phyloP scores from a whole-genome alignment of 35 echinoderm and acorn worm species.

The Nesometra sesokonis region DNA sequence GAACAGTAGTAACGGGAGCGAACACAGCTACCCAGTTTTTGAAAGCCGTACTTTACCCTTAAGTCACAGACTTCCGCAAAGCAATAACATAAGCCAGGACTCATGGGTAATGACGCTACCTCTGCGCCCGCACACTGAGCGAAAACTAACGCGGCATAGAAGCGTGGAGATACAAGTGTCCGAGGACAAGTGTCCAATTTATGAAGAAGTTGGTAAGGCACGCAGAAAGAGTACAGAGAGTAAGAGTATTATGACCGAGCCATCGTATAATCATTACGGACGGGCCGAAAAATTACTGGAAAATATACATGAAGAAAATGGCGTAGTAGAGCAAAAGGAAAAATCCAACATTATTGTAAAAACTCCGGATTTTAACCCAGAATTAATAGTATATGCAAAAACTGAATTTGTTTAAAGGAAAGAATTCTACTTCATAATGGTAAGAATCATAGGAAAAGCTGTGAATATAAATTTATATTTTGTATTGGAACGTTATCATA shows the following conservation, averaged over 20 bases:
- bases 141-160: not conserved
- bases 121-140: not conserved
- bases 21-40: not conserved
- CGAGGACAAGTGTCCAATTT: not conserved
- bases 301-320: not conserved
- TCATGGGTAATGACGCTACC: not conserved
- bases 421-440: too few species aligned
- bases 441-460: too few species aligned
- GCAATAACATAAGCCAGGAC: not conserved
- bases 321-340: not conserved
- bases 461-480: not conserved
- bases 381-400: slow-evolving; percentile 1
- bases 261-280: not conserved
- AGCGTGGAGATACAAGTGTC: not conserved
- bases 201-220: not conserved
- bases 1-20: not conserved
- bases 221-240: not conserved
- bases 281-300: not conserved
- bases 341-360: not conserved
- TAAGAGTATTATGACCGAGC: not conserved
- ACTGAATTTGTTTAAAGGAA: not conserved
- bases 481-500: not conserved
- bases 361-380: not conserved
- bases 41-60: not conserved
- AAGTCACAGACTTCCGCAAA: not conserved